These are phyloP conservation scores for Thinocorus orbignyianus DNA, from an alignment of 2,113 vertebrate species.

Conservation along the genomic window DNA sequence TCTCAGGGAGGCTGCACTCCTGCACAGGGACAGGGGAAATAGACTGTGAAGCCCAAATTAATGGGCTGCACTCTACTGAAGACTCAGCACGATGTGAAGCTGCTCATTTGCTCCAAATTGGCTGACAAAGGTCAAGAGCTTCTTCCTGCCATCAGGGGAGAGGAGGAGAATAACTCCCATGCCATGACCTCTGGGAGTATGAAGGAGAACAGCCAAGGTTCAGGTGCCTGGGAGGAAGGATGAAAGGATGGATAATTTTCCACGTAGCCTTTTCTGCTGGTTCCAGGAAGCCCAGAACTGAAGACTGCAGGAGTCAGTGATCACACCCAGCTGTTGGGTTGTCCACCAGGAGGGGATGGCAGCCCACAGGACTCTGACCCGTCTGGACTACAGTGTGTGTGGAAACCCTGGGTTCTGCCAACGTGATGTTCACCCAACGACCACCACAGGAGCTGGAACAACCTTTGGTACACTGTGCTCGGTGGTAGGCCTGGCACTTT, in stretches of 20 bases:
- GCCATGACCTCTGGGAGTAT: neutral
- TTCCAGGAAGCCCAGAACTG: neutral
- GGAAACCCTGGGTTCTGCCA: neutral
- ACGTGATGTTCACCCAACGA: fast-evolving
- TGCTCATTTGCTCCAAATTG: neutral
- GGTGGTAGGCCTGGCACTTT: neutral
- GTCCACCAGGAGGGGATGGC: fast-evolving
- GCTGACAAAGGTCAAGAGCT: neutral
- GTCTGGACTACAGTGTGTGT: fast-evolving
- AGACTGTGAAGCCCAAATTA: fast-evolving
- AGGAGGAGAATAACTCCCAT: neutral
- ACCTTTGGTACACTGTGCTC: neutral
- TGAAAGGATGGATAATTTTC: neutral
- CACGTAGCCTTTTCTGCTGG: neutral
- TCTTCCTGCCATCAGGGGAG: neutral
- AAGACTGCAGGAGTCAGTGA: fast-evolving
- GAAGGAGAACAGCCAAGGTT: neutral
- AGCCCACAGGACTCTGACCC: neutral
- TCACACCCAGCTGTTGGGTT: neutral
- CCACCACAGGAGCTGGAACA: fast-evolving
- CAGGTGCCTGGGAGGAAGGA: fast-evolving
- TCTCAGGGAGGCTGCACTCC: neutral
- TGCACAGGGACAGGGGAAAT: neutral
- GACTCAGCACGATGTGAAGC: neutral
- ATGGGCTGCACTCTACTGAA: neutral